Evolutionary conservation across 2,888 invertebrate genomes (phyloP).

Genomic region (Macrophya alboannulata): DNA sequence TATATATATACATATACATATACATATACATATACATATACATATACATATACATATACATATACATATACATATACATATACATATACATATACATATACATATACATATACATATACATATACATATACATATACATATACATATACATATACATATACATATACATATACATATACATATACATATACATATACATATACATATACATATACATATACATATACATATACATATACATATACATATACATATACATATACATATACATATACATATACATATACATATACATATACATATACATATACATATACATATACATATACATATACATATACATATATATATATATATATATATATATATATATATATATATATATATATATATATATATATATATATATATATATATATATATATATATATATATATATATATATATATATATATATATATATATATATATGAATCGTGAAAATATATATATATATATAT

Average conservation of each 20-base stretch:
- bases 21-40: neutral
- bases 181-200: neutral
- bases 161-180: neutral
- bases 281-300: neutral
- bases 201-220: neutral
- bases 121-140: neutral
- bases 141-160: neutral
- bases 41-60: neutral
- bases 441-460: too few relatives aligned
- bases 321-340: too few relatives aligned
- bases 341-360: neutral
- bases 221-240: neutral
- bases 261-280: neutral
- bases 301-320: neutral
- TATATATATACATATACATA: neutral
- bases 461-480: too few relatives aligned
- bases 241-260: neutral
- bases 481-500: neutral
- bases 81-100: neutral
- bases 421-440: too few relatives aligned
- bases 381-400: neutral
- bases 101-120: neutral
- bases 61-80: neutral
- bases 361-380: neutral
- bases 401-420: too few relatives aligned